These are phyloP conservation scores for Hipparchia semele DNA, from an alignment of 2,888 invertebrate species.

Conservation along the genomic window DNA sequence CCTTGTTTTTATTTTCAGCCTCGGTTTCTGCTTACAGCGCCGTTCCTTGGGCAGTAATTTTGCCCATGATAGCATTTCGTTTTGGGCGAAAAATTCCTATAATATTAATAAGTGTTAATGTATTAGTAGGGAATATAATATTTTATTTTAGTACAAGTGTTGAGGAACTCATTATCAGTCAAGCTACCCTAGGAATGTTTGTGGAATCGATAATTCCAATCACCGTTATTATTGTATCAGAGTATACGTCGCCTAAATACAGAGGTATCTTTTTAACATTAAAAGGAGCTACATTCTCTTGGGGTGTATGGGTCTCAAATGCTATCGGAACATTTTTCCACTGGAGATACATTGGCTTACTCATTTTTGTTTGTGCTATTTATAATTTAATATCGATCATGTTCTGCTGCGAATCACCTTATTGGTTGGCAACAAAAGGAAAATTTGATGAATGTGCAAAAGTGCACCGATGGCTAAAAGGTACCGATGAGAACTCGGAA, in stretches of 20 bases:
- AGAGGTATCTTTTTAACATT: constrained; percentile 38
- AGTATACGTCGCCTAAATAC: constrained; percentile 38
- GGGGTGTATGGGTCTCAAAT: constrained; percentile 41
- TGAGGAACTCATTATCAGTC: constrained; percentile 21
- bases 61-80: constrained; percentile 4
- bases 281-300: constrained; percentile 37
- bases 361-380: constrained; percentile 29
- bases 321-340: constrained; percentile 43
- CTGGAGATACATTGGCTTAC: constrained; percentile 39
- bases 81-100: constrained; percentile 4
- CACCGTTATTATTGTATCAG: constrained; percentile 34
- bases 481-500: constrained; percentile 23
- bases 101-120: constrained; percentile 15
- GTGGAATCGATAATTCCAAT: constrained; percentile 23
- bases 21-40: not conserved
- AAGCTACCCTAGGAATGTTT: constrained; percentile 28
- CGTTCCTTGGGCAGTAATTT: constrained; percentile 2
- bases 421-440: constrained; percentile 42
- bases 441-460: constrained; percentile 38
- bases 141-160: constrained; percentile 27
- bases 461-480: constrained; percentile 41
- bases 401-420: constrained; percentile 40
- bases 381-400: constrained; percentile 30
- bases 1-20: constrained; percentile 3
- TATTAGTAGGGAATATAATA: constrained; percentile 13